phyloP scores from a whole-genome alignment of 2,888 invertebrate species.

The Gisinianus flammeolus region DNA sequence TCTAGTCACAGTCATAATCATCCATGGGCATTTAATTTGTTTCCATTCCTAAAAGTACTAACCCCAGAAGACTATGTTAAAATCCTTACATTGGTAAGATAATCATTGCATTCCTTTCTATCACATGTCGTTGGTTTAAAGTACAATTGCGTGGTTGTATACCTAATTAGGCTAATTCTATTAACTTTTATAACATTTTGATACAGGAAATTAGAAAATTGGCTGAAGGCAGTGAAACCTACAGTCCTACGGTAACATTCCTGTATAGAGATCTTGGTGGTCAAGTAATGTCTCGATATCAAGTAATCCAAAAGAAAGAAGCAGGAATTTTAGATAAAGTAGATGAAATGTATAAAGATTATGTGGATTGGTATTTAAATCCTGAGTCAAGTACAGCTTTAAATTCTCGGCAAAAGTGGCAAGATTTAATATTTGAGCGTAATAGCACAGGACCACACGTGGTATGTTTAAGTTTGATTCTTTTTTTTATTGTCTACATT shows the following conservation, averaged over 20 bases:
- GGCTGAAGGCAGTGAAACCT: slow-evolving; percentile 79
- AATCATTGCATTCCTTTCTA: not conserved
- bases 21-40: slow-evolving; percentile 67
- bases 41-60: slow-evolving; percentile 75
- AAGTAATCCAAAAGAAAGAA: slow-evolving; percentile 71
- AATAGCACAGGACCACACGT: slow-evolving; percentile 67
- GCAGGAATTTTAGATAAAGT: slow-evolving; percentile 73
- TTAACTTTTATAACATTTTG: too few species aligned
- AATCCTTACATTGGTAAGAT: slow-evolving; percentile 63
- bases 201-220: slow-evolving; percentile 74
- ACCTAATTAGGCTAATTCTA: too few species aligned
- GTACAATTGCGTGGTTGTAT: too few species aligned
- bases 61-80: slow-evolving; percentile 63
- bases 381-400: slow-evolving; percentile 60
- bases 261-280: slow-evolving; percentile 73
- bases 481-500: not conserved
- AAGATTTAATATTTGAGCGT: slow-evolving; percentile 66
- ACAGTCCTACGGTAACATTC: slow-evolving; percentile 72
- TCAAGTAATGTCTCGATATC: slow-evolving; percentile 72
- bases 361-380: slow-evolving; percentile 71
- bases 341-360: slow-evolving; percentile 68
- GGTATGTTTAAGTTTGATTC: slow-evolving; percentile 60
- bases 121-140: too few species aligned
- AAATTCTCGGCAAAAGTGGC: slow-evolving; percentile 77
- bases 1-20: slow-evolving; percentile 65